A percentile compares a stretch with the other conserved stretches of the same genome.
These are phyloP conservation scores for Scaptomyza tumidula DNA, from an alignment of 2,888 invertebrate genomes.

Conservation along the genomic window DNA sequence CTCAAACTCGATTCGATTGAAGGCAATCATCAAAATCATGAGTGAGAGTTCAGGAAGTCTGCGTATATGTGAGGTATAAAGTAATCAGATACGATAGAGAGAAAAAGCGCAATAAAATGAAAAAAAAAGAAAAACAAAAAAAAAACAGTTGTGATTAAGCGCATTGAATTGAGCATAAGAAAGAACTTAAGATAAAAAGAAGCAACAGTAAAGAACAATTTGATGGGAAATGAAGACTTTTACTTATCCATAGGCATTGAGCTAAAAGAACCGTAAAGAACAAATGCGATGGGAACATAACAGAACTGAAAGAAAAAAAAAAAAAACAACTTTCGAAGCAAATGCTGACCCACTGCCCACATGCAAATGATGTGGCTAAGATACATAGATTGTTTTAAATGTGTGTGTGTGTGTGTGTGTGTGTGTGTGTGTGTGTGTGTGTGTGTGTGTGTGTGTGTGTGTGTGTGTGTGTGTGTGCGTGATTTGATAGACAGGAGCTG, in stretches of 20 bases:
- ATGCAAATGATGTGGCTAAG: constrained; percentile 63
- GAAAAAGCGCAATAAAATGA: not conserved
- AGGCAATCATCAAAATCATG: constrained; percentile 28
- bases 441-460: constrained; percentile 8
- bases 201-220: constrained; percentile 31
- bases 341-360: constrained; percentile 73
- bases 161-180: constrained; percentile 22
- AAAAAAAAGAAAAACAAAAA: constrained; percentile 1
- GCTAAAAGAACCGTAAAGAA: constrained; percentile 26
- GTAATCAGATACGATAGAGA: not conserved
- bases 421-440: constrained; percentile 15
- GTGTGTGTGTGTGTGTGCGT: constrained; percentile 19
- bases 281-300: constrained; percentile 37
- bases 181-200: constrained; percentile 33
- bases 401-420: constrained; percentile 15
- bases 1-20: constrained; percentile 25
- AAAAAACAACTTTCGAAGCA: constrained; percentile 50
- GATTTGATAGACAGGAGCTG: constrained; percentile 48
- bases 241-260: constrained; percentile 12
- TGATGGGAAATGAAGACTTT: constrained; percentile 23
- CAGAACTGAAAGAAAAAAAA: constrained; percentile 9
- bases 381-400: not conserved
- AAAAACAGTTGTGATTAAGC: constrained; percentile 26
- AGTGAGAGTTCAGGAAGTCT: constrained; percentile 25
- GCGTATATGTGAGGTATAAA: not conserved